Evolutionary conservation across 2,888 invertebrate genomes (phyloP), one percentile per base, ranked within the genome.

Genomic region (Lasioglossum lativentre): DNA sequence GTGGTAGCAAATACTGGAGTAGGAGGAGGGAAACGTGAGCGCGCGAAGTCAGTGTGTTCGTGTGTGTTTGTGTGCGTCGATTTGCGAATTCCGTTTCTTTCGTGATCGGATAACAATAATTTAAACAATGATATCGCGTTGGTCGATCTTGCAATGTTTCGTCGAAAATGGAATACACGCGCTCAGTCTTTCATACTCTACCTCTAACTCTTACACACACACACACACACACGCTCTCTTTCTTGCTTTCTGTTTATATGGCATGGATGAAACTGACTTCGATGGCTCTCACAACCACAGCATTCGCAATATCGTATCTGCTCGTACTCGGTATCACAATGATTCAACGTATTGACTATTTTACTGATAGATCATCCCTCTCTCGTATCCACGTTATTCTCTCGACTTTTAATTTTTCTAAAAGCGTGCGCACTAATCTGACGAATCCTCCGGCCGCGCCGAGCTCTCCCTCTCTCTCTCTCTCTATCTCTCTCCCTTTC

Each of bases 331-430:
- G 74, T 91, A 91, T 91, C 91, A 91, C 91, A 91, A 88, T 91
- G 87, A 80, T 89, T 88, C 88, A 73, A 88, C 83, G 87, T 91
- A 92, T 91, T 92, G 92, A 91, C 92, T 92, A 87, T 86, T 92
- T 88, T 79, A 81, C 78, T 85, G 71, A 81, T 87, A 87, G 71
- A 81, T 87, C 82, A 88, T 71, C 59, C 30, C 27, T n/a, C 42
- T n/a, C 34, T 23, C 27, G 45, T 56, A 30, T 4, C 16, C 14
- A 63, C 59, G 70, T 40, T 42, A n/a, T 70, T 40, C 66, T 70
- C 52, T 2, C 34, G 16, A 56, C 19, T 68, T 68, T 30, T 70
- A 56, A 74, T 79, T 73, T 76, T 34, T n/a, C 80, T 76, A 76
- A 68, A 78, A 71, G 68, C 66, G 75, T 78, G 70, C 76, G 73